Conservation (phyloP, 2,113 vertebrate species). For the Enhydra lutris region DNA sequence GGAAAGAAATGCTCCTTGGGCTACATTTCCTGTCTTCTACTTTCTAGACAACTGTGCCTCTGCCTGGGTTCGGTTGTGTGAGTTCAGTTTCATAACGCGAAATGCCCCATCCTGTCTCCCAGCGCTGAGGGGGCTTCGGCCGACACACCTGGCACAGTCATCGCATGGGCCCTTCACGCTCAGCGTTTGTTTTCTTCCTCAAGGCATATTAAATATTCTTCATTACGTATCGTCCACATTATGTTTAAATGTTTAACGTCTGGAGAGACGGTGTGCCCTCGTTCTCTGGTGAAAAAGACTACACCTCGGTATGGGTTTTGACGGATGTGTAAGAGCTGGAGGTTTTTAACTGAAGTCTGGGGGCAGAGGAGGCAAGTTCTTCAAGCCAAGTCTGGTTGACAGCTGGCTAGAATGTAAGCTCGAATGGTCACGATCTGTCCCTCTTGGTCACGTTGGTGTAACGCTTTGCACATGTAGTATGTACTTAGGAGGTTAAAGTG, state of each 20-base stretch:
- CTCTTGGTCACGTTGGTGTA: neutral
- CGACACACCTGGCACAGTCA: neutral
- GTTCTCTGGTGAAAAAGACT: neutral
- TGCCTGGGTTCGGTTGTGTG: neutral
- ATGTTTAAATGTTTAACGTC: neutral
- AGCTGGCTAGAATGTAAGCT: neutral
- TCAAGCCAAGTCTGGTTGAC: neutral
- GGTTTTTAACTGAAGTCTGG: neutral
- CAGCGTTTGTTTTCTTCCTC: neutral
- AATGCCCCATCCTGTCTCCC: neutral
- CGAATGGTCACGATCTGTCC: accelerated
- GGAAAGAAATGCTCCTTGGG: neutral
- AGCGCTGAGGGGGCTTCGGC: neutral
- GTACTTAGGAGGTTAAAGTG: neutral
- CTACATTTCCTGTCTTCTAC: neutral
- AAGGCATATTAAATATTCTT: neutral
- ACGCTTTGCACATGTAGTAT: neutral
- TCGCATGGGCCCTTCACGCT: neutral
- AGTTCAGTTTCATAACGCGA: neutral
- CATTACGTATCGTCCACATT: neutral
- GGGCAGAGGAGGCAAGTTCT: neutral
- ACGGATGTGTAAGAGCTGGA: neutral
- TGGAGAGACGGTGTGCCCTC: neutral
- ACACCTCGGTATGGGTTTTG: neutral
- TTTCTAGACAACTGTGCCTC: neutral